Evolutionary conservation across 2,888 invertebrate genomes (phyloP), one percentile per base, ranked within the genome.

Genomic region (Seira ritae): DNA sequence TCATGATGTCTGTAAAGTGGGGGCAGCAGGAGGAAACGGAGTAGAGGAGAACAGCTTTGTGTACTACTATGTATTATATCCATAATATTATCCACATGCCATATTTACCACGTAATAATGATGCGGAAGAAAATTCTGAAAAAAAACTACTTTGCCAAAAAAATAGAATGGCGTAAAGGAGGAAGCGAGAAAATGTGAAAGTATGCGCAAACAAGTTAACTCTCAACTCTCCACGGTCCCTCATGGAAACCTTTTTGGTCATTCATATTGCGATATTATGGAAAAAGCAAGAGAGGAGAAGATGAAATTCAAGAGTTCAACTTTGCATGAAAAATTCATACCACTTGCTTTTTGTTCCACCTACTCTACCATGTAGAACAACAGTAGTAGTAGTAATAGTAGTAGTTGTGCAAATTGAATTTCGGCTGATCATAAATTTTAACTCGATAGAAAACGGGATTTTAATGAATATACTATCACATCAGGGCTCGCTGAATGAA

Each of bases 241-340:
- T 20, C 1, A 6, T 62, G 62, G 62, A 62, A 62, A 62, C 62
- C 20, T 31, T 31, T 31, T 62, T 62, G 62, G 62, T 62, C 62
- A 62, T 62, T 62, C 62, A 62, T 62, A 62, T 62, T 62, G 19
- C n/a, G 62, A 62, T 62, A 10, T 19, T n/a, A n/a, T n/a, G n/a
- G n/a, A n/a, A n/a, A n/a, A n/a, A n/a, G n/a, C n/a, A n/a, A n/a
- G 22, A 20, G 20, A 15, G 12, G 62, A 62, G 15, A 55, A 17
- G 55, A n/a, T 12, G 55, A 55, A 55, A 17, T 55, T 55, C 17
- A 8, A 55, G 15, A 55, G 31, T 31, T 31, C 31, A n/a, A n/a
- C n/a, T n/a, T n/a, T n/a, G 3, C 31, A 31, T 31, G 31, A 31
- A 31, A 31, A 55, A 55, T 55, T 55, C 17, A n/a, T 55, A 55